Evolutionary conservation across 92 coral and sea anemone species (phyloP).

Genomic region (Epizoanthus rinbou): DNA sequence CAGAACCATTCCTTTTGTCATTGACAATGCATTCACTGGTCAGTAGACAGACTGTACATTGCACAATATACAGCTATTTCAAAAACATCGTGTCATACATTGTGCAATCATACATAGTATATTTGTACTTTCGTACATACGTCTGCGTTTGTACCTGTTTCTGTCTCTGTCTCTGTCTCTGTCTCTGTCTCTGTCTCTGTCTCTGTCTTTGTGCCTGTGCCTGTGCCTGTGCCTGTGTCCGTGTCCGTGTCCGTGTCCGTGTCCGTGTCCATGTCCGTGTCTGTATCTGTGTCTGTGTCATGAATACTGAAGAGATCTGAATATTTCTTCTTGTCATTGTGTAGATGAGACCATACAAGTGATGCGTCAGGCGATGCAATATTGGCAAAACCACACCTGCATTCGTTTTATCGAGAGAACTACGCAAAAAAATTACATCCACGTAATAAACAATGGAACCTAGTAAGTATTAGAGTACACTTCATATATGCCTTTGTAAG

Average conservation of each 20-base stretch:
- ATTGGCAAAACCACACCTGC: conserved; percentile 60
- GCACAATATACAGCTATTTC: too few species aligned
- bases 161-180: too few species aligned
- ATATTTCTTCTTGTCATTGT: neutral
- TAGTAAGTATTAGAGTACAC: neutral
- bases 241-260: too few species aligned
- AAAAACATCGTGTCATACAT: too few species aligned
- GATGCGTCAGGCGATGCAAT: conserved; percentile 56
- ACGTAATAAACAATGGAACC: conserved; percentile 31
- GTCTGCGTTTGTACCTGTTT: too few species aligned
- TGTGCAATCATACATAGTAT: too few species aligned
- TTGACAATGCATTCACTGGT: conserved; percentile 41
- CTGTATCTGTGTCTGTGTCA: neutral
- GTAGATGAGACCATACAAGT: conserved; percentile 37
- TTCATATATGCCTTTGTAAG: neutral
- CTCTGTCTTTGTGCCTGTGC: too few species aligned
- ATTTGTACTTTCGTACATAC: too few species aligned
- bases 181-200: too few species aligned
- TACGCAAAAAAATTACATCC: conserved; percentile 42
- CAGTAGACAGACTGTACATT: neutral
- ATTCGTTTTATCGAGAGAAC: conserved; percentile 56
- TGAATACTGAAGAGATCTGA: neutral
- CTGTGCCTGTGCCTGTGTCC: too few species aligned
- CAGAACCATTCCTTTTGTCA: conserved; percentile 67
- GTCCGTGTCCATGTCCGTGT: too few species aligned